These are phyloP conservation scores for Euphydryas editha DNA, from an alignment of 2,888 invertebrate species.

Conservation along the genomic window DNA sequence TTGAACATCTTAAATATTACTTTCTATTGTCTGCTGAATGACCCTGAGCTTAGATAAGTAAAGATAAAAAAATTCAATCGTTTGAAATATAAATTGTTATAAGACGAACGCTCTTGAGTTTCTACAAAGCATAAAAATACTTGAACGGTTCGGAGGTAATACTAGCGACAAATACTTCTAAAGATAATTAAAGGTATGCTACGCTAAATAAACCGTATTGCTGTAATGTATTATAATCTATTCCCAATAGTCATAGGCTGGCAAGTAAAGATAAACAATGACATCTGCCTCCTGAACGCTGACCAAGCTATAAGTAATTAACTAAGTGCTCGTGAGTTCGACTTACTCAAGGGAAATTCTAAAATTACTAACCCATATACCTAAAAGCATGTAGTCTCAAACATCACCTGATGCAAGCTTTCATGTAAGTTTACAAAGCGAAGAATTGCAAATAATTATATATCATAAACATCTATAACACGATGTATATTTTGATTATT, in stretches of 20 bases:
- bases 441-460: background rate
- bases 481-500: no score
- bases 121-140: no score
- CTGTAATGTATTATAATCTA: slow-evolving; percentile 12
- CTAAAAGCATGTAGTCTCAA: slow-evolving; percentile 33
- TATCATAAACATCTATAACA: background rate
- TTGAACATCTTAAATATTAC: no score
- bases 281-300: slow-evolving; percentile 29
- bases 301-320: slow-evolving; percentile 41
- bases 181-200: background rate
- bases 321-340: slow-evolving; percentile 37
- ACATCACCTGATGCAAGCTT: slow-evolving; percentile 12
- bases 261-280: slow-evolving; percentile 33
- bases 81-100: no score
- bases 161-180: background rate
- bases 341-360: slow-evolving; percentile 37
- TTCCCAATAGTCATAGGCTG: slow-evolving; percentile 30
- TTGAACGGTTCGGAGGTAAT: background rate
- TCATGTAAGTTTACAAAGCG: background rate
- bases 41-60: no score
- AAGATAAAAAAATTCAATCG: no score
- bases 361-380: slow-evolving; percentile 38
- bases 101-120: no score
- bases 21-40: no score
- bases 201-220: background rate